These are phyloP conservation scores for Intellagama lesueurii DNA, from an alignment of 2,797 vertebrate species.

Conservation along the genomic window DNA sequence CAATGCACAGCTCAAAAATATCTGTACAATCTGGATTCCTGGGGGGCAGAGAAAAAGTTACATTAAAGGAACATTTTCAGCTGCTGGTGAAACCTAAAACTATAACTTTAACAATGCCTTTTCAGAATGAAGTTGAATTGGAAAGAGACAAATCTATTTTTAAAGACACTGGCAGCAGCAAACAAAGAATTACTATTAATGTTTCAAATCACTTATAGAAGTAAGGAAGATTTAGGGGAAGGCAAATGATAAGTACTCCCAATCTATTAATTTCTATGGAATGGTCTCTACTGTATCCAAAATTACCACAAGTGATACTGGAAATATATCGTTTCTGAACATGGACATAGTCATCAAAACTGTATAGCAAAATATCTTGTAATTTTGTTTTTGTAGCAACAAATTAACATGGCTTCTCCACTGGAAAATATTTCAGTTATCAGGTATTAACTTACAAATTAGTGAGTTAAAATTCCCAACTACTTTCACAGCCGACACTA, in stretches of 20 bases:
- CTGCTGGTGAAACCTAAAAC: background rate
- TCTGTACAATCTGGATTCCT: slow-evolving; percentile 90
- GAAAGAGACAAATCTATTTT: background rate
- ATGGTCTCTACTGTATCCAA: background rate
- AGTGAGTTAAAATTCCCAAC: background rate
- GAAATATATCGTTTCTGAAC: background rate
- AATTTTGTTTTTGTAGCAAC: no score
- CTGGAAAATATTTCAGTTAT: background rate
- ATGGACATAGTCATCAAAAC: background rate
- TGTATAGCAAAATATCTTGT: no score
- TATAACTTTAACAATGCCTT: background rate
- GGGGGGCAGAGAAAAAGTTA: slow-evolving; percentile 52
- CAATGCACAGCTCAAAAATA: slow-evolving; percentile 90
- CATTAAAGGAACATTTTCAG: background rate
- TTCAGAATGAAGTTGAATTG: background rate
- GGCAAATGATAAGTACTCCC: background rate
- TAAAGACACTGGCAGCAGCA: background rate
- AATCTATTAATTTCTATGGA: background rate
- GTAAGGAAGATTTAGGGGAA: background rate
- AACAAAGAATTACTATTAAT: background rate
- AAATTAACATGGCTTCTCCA: background rate
- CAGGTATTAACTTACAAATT: background rate
- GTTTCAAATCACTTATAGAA: background rate
- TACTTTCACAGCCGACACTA: slow-evolving; percentile 19
- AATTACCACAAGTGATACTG: background rate